phyloP scores from a whole-genome alignment of 92 coral and sea anemone genomes.

The Zoanthus gigantus region DNA sequence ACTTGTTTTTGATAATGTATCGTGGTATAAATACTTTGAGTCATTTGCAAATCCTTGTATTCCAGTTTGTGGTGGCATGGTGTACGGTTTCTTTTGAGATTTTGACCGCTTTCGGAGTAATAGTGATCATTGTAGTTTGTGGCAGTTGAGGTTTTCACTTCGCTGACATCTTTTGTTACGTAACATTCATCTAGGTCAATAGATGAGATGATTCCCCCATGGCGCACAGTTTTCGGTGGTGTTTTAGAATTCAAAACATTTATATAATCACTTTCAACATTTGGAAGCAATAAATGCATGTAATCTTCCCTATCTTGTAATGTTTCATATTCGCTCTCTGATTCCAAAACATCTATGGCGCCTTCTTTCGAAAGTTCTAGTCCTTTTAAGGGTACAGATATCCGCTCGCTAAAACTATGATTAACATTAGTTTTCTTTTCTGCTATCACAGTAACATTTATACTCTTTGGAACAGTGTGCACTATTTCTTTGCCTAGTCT shows the following conservation, averaged over 20 bases:
- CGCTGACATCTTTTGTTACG: not conserved
- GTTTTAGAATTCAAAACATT: not conserved
- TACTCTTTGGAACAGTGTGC: not conserved
- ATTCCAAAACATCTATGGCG: not conserved
- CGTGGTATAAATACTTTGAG: not conserved
- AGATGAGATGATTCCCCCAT: not conserved
- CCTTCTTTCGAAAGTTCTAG: not conserved
- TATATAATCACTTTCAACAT: not conserved
- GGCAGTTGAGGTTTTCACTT: not conserved
- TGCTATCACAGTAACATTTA: not conserved
- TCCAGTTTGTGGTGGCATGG: not conserved
- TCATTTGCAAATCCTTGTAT: not conserved
- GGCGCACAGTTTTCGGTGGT: not conserved
- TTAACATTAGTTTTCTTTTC: not conserved
- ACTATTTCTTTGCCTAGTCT: not conserved
- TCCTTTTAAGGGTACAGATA: not conserved
- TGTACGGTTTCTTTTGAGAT: not conserved
- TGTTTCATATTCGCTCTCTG: conserved; percentile 1
- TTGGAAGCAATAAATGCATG: not conserved
- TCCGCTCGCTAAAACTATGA: not conserved
- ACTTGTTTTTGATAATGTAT: not conserved
- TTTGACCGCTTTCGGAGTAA: not conserved
- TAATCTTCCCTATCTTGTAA: not conserved
- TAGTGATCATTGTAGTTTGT: not conserved
- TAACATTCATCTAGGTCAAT: not conserved